Evolutionary conservation across 2,888 invertebrate genomes (phyloP).

Genomic region (Parascotia fuliginaria): DNA sequence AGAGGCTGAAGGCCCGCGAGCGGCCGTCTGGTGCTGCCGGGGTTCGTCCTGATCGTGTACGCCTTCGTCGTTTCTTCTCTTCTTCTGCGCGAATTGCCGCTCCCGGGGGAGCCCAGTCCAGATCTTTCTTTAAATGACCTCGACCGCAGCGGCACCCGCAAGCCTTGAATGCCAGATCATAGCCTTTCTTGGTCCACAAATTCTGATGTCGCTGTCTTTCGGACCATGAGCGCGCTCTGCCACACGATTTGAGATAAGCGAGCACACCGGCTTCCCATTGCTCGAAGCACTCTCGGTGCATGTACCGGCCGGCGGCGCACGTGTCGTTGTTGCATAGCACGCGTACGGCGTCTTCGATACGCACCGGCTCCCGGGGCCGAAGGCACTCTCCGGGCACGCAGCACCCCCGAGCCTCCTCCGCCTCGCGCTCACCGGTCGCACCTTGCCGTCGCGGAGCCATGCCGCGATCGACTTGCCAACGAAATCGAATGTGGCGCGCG

Average conservation of each 20-base stretch:
- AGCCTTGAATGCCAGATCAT: constrained; percentile 97
- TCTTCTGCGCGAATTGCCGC: constrained; percentile 83
- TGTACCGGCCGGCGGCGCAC: constrained; percentile 94
- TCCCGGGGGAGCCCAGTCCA: constrained; percentile 94
- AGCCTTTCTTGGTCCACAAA: constrained; percentile 99
- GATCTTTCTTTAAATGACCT: constrained; percentile 97
- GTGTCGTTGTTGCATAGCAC: constrained; percentile 98
- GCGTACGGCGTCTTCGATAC: constrained; percentile 92
- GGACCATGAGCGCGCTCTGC: constrained; percentile 97
- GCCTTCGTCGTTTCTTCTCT: constrained; percentile 77
- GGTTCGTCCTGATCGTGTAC: constrained; percentile 69
- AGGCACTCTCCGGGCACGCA: constrained; percentile 95
- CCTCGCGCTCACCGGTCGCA: constrained; percentile 78
- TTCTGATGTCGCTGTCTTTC: constrained; percentile 97
- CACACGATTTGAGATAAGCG: constrained; percentile 95
- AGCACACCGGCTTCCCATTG: constrained; percentile 96
- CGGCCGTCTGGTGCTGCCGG: constrained; percentile 82
- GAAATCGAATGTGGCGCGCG: constrained; percentile 76
- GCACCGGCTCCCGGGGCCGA: constrained; percentile 88
- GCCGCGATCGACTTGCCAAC: constrained; percentile 66
- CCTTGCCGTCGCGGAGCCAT: constrained; percentile 84
- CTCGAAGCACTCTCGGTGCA: constrained; percentile 98
- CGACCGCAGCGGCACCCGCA: constrained; percentile 97
- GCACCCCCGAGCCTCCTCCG: constrained; percentile 88
- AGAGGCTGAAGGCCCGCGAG: constrained; percentile 90